Percentiles rank a stretch among this genome's conserved stretches.
phyloP scores from a whole-genome alignment of 1,140 invertebrate genomes.

The Caenorhabditis briggsae region DNA sequence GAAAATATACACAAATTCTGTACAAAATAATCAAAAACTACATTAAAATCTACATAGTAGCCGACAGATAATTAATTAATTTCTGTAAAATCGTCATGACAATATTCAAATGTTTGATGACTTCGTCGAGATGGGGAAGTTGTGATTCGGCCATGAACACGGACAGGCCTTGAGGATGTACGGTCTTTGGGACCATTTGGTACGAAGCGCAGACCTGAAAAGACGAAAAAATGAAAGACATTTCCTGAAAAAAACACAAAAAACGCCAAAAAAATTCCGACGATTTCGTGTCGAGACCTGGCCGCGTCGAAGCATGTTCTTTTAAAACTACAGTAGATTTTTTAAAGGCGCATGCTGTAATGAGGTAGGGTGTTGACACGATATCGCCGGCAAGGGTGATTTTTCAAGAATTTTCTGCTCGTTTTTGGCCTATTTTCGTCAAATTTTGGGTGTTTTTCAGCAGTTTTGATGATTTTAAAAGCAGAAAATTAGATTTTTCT shows the following conservation, averaged over 20 bases:
- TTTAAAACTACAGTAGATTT: too few species aligned
- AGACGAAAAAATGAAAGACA: neutral
- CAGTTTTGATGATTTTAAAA: neutral
- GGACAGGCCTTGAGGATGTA: slow-evolving; percentile 43
- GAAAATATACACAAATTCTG: neutral
- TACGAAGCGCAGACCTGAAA: slow-evolving; percentile 62
- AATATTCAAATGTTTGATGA: slow-evolving; percentile 39
- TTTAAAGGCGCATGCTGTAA: too few species aligned
- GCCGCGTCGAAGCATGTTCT: too few species aligned
- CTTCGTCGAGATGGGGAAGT: slow-evolving; percentile 56
- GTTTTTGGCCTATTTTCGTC: neutral
- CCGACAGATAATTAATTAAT: slow-evolving; percentile 14
- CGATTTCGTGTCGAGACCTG: too few species aligned
- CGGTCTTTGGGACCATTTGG: slow-evolving; percentile 60
- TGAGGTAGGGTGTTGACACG: too few species aligned
- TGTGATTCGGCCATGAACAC: slow-evolving; percentile 59
- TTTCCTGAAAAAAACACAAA: too few species aligned
- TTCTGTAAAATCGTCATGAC: slow-evolving; percentile 24
- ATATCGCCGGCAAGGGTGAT: too few species aligned
- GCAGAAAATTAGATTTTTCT: too few species aligned
- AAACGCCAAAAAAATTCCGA: too few species aligned
- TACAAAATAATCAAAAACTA: neutral
- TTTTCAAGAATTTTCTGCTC: neutral
- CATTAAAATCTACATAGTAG: slow-evolving; percentile 29
- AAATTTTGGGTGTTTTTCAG: too few species aligned